Base-by-base conservation (phyloP, 2,113 vertebrate species). In the Apodemus speciosus region DNA sequence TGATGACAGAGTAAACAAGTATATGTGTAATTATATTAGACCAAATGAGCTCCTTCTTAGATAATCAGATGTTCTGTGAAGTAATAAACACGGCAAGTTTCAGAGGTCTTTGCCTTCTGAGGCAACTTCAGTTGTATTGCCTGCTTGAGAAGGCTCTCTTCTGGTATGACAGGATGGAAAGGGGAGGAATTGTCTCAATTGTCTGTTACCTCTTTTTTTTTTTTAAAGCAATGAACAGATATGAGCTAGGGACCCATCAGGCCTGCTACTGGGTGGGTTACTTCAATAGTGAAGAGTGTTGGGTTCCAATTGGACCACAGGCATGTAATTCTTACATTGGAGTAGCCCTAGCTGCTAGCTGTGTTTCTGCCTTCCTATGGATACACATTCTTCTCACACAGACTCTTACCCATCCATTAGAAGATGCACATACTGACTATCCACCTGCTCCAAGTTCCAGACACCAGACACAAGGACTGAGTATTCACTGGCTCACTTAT, bases 361-460 rank as follows among this genome's bases (percentile, higher is more conserved):
- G 8, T 53, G 43, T 16, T 13, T 40, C 43, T 0, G 1, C 25
- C 40, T 35, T 58, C 35, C 9, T 15, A 35, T 4, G 72, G 62
- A 6, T 30, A 18, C 23, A 58, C 25, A 43, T 18, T 21, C 30
- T 30, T 32, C 68, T 30, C 9, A 0, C 21, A 1, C n/a, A 40
- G 15, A 14, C 16, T 9, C 40, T 21, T 7, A 0, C 2, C 64
- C 6, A 0, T 10, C 60, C 11, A 1, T 27, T 56, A 69, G 83
- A 46, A 51, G 38, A 0, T 0, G 5, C 32, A 2, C 32, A 25
- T 20, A 2, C 0, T 1, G 18, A 62, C 35, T 21, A 0, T 0
- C 3, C 60, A 38, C 11, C 60, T 38, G 64, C 40, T 66, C 46
- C 0, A 4, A 32, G 15, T 13, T 66, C 14, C 32, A 35, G 6